These are phyloP conservation scores for Vanessa tameamea DNA, from an alignment of 1,140 invertebrate species.

Conservation along the genomic window DNA sequence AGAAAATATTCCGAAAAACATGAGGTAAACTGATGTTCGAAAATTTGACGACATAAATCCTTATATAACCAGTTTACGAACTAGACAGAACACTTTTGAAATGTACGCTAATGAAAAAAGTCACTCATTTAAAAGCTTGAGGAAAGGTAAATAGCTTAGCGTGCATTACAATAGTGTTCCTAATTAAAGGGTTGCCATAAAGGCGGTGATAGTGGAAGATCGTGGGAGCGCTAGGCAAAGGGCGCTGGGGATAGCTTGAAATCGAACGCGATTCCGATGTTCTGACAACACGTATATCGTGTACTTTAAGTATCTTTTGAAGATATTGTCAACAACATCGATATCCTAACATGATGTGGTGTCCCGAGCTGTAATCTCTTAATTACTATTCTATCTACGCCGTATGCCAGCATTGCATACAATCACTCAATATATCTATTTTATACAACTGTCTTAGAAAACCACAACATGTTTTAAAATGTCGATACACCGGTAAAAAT, in stretches of 20 bases:
- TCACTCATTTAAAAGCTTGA: background rate
- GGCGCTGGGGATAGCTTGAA: conserved; percentile 65
- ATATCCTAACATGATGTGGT: conserved; percentile 45
- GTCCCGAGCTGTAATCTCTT: conserved; percentile 52
- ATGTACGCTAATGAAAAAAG: conserved; percentile 45
- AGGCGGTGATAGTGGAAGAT: conserved; percentile 71
- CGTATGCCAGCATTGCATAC: conserved; percentile 31
- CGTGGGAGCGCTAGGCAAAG: conserved; percentile 71
- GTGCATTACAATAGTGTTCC: conserved; percentile 54
- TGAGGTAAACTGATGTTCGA: background rate
- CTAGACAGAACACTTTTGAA: conserved; percentile 52
- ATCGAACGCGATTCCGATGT: conserved; percentile 43
- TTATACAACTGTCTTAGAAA: conserved; percentile 46
- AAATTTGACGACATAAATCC: conserved; percentile 33
- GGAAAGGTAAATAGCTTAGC: conserved; percentile 40
- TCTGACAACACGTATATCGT: conserved; percentile 38
- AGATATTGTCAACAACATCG: conserved; percentile 46
- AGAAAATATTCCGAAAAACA: conserved; percentile 4
- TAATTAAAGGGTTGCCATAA: conserved; percentile 57
- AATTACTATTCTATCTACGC: conserved; percentile 38
- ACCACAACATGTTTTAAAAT: conserved; percentile 47
- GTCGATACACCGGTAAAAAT: conserved; percentile 42
- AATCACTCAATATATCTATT: conserved; percentile 21
- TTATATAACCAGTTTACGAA: conserved; percentile 44
- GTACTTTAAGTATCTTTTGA: conserved; percentile 36